These are phyloP conservation scores for Hippocampus comes DNA, from an alignment of 2,113 vertebrate species.

Conservation along the genomic window DNA sequence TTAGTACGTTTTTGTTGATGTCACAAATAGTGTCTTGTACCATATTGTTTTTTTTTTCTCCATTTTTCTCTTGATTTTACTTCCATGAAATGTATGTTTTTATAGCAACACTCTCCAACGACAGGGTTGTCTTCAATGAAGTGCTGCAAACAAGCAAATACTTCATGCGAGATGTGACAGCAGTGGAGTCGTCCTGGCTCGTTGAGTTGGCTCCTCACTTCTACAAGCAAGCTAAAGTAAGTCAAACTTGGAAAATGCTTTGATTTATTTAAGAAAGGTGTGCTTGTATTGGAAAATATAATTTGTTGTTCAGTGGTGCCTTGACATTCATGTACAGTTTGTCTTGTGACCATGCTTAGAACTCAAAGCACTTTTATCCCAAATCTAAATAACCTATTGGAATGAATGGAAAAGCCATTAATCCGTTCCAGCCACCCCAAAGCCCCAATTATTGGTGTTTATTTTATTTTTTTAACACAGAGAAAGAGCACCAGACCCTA, in stretches of 20 bases:
- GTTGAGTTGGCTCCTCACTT: constrained; percentile 96
- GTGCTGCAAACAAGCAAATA: constrained; percentile 93
- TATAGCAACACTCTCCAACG: not conserved
- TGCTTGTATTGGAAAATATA: not conserved
- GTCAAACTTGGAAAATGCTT: constrained; percentile 14
- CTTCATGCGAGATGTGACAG: constrained; percentile 97
- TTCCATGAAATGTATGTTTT: not conserved
- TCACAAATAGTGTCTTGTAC: not conserved
- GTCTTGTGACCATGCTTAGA: too few species aligned
- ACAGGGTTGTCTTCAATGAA: constrained; percentile 95
- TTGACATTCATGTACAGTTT: too few species aligned
- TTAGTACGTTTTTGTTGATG: constrained; percentile 55
- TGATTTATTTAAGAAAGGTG: not conserved
- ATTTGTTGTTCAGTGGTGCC: too few species aligned
- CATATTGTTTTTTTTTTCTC: not conserved
- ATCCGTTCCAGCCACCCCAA: too few species aligned
- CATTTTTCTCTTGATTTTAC: not conserved
- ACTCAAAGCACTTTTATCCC: too few species aligned
- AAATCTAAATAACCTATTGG: too few species aligned
- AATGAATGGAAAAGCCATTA: too few species aligned
- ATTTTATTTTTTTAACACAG: too few species aligned
- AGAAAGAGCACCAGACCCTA: too few species aligned
- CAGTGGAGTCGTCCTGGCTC: constrained; percentile 91
- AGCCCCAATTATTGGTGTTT: too few species aligned
- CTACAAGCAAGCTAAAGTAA: constrained; percentile 95